Evolutionary conservation across 2,797 vertebrate species (phyloP), one percentile per base, ranked within the genome.

Genomic region (Synanceia verrucosa): DNA sequence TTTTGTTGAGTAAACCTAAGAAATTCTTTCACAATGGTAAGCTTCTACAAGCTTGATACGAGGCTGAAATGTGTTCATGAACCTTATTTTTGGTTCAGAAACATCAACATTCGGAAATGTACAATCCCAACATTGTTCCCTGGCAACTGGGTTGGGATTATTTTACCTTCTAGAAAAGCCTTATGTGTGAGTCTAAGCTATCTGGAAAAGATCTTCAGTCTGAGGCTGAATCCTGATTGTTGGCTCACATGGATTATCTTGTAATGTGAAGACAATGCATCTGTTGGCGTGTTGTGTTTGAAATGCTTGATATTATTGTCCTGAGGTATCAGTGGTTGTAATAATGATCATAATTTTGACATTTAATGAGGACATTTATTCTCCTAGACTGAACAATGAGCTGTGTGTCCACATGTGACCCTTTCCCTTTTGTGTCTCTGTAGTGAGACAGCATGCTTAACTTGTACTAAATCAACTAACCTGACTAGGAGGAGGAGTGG

Each of bases 391-490:
- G 2, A 8, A 9, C 4, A 18, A 28, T 50, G 39, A 29, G n/a
- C 36, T 43, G 29, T 16, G 33, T 39, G 62, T 53, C 61, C 47
- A 28, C 29, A 23, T 65, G 23, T 29, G 46, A 44, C 19, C 26
- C 24, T 37, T 41, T 28, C 6, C 4, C 13, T 58, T 23, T 19
- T 55, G 8, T 48, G 26, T 55, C 19, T 61, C n/a, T 16, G 5
- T 31, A 46, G 14, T 23, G 19, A 13, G 18, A 18, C 10, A 8
- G 3, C 29, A n/a, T 13, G 19, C 37, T 43, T 43, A 26, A 33
- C 50, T 37, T 63, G 24, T 50, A 52, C 53, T 16, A 44, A 31
- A 67, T 63, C 37, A 58, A 12, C 53, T 34, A 31, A 57, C 51
- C 44, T 62, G 50, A 67, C 6, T 16, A 6, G 12, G 44, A 58